Base-by-base conservation (phyloP, 2,888 invertebrate genomes). In the Eupeodes latifasciatus region DNA sequence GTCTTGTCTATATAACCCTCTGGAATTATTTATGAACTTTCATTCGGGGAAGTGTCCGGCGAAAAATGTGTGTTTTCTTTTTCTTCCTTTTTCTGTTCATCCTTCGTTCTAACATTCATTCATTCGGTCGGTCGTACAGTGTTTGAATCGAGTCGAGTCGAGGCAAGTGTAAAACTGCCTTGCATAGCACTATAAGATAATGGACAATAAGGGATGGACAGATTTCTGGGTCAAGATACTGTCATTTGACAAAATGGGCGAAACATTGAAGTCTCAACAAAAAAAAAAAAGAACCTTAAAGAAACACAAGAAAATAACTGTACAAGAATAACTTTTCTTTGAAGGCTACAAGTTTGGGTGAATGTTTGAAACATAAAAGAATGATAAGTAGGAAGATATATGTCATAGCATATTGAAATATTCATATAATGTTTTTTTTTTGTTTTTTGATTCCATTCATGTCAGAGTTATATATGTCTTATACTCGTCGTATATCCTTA, bases 11-110 rank as follows among this genome's bases (percentile, higher is more conserved):
- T 83, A 87, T 83, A 83, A 83, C 80, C 80, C 67, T 83, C 76
- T 83, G 72, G 76, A 87, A 87, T 87, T 87, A 87, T 87, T 87
- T 87, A 87, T 87, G 83, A 87, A 87, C 79, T 80, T 80, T 75
- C 71, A 11, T 87, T 79, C 79, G 51, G 59, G 12, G 75, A 75
- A 86, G 78, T 75, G 75, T 81, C 81, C 77, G 72, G 66, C 77
- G 55, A 74, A 81, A 81, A 85, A 81, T 75, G 57, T 71, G 44
- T 75, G 49, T 61, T 5, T 36, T 69, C 75, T 59, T 82, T 61
- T 36, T 12, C 51, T 44, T 12, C 51, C 51, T 53, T 53, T 55
- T 59, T 59, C n/a, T 34, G 44, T 27, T 40, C 49, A 55, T 27
- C 19, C 71, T 71, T 71, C 40, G 16, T 53, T 53, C 36, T 4